Evolutionary conservation across 2,888 invertebrate species (phyloP).

Genomic region (Colletes collaris): DNA sequence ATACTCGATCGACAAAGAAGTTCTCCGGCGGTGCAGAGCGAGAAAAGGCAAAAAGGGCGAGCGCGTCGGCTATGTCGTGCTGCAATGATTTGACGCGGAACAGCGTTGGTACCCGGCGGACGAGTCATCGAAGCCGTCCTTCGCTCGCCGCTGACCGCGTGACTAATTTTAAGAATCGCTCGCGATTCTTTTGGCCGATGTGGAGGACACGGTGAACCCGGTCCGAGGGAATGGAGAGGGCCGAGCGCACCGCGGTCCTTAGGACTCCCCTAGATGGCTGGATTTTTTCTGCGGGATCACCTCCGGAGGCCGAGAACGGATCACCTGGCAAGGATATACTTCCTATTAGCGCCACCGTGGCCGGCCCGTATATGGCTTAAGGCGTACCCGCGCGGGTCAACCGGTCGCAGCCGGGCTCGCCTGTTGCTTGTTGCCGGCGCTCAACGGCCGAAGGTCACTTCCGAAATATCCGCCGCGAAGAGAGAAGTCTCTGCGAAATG

Average conservation of each 20-base stretch:
- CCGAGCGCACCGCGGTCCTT: slow-evolving; percentile 66
- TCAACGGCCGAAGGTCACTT: slow-evolving; percentile 68
- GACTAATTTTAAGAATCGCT: slow-evolving; percentile 67
- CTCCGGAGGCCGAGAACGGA: slow-evolving; percentile 73
- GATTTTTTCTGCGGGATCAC: slow-evolving; percentile 74
- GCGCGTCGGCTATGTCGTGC: no score
- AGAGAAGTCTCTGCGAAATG: slow-evolving; percentile 28
- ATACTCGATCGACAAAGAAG: no score
- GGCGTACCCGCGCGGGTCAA: slow-evolving; percentile 67
- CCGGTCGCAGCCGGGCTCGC: slow-evolving; percentile 61
- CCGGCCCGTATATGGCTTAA: slow-evolving; percentile 73
- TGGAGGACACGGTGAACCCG: slow-evolving; percentile 58
- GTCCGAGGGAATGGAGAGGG: slow-evolving; percentile 18
- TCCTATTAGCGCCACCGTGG: slow-evolving; percentile 72
- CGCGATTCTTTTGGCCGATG: slow-evolving; percentile 51
- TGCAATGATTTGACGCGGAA: no score
- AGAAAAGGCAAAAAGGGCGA: no score
- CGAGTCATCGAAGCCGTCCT: slow-evolving; percentile 64
- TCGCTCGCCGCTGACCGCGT: slow-evolving; percentile 57
- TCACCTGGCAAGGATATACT: slow-evolving; percentile 74
- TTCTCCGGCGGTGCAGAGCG: no score
- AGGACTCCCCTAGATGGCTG: slow-evolving; percentile 78
- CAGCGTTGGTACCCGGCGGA: slow-evolving; percentile 12
- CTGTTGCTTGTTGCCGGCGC: slow-evolving; percentile 20
- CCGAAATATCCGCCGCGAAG: slow-evolving; percentile 69